Percentiles rank a stretch among this genome's conserved stretches.
These are phyloP conservation scores for Eidolon helvum DNA, from an alignment of 2,113 vertebrate species.

Conservation along the genomic window DNA sequence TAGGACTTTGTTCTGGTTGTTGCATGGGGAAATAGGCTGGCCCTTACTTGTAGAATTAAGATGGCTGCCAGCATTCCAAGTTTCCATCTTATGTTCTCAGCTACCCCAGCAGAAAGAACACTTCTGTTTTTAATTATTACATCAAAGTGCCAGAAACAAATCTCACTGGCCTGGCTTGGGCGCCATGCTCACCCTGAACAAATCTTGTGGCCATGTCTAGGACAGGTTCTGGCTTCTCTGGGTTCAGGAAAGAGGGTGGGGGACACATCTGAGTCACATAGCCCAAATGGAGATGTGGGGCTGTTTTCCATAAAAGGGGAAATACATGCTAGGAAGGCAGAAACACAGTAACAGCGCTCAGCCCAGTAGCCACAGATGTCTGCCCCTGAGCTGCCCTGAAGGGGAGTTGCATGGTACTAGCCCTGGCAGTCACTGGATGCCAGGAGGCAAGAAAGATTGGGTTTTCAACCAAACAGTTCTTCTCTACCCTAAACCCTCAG, in stretches of 20 bases:
- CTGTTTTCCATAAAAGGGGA: background rate
- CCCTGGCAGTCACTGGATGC: no score
- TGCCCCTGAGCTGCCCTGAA: background rate
- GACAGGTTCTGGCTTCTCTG: background rate
- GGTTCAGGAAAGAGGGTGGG: background rate
- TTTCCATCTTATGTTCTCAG: background rate
- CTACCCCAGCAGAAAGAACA: background rate
- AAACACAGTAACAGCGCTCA: background rate
- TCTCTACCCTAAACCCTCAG: background rate
- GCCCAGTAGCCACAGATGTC: background rate
- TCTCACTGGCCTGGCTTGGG: background rate
- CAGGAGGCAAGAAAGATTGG: background rate
- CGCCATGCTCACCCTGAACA: background rate
- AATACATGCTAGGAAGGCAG: background rate
- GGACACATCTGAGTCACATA: background rate
- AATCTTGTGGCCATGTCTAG: background rate
- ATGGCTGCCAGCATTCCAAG: background rate
- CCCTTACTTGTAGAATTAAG: background rate
- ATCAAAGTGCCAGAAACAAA: background rate
- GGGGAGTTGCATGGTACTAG: no score
- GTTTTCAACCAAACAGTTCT: background rate
- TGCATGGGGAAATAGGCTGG: background rate
- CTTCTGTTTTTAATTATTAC: background rate
- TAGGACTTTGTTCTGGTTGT: background rate
- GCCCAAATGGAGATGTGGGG: background rate